phyloP scores from a whole-genome alignment of 2,888 invertebrate species.

The Pristionchus japonicus region DNA sequence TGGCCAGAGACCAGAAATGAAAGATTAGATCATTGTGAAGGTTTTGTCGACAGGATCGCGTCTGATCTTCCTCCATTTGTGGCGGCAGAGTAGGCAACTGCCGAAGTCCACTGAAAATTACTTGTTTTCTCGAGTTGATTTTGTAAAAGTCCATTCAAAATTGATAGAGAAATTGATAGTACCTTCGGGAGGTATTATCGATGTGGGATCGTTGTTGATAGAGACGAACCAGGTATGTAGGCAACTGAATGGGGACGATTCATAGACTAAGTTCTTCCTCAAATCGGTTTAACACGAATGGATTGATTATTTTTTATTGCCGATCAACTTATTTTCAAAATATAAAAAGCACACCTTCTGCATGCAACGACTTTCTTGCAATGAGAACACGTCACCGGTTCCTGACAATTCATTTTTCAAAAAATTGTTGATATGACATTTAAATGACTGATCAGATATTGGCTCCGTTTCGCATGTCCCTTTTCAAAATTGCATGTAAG shows the following conservation, averaged over 20 bases:
- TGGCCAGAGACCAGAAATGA: conserved; percentile 17
- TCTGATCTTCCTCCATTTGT: conserved; percentile 27
- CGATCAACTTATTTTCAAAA: too few species aligned
- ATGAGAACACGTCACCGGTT: conserved; percentile 12
- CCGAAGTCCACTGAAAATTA: conserved; percentile 28
- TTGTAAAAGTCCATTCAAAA: neutral
- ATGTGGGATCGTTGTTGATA: neutral
- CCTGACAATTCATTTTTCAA: neutral
- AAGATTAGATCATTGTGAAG: conserved; percentile 33
- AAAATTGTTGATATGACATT: too few species aligned
- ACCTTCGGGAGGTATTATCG: neutral
- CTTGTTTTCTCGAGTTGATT: neutral
- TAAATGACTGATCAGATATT: too few species aligned
- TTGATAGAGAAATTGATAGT: neutral
- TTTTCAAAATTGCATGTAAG: too few species aligned
- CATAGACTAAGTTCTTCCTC: too few species aligned
- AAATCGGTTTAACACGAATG: too few species aligned
- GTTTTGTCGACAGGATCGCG: neutral
- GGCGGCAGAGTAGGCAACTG: conserved; percentile 11
- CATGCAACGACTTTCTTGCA: conserved; percentile 30
- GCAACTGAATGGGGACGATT: neutral
- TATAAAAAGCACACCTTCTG: neutral
- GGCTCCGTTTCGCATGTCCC: too few species aligned
- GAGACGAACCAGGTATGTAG: conserved; percentile 35
- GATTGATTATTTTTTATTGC: too few species aligned